A percentile compares a stretch with the other conserved stretches of the same genome.
phyloP scores from a whole-genome alignment of 2,113 vertebrate genomes.

The Menidia beryllina region DNA sequence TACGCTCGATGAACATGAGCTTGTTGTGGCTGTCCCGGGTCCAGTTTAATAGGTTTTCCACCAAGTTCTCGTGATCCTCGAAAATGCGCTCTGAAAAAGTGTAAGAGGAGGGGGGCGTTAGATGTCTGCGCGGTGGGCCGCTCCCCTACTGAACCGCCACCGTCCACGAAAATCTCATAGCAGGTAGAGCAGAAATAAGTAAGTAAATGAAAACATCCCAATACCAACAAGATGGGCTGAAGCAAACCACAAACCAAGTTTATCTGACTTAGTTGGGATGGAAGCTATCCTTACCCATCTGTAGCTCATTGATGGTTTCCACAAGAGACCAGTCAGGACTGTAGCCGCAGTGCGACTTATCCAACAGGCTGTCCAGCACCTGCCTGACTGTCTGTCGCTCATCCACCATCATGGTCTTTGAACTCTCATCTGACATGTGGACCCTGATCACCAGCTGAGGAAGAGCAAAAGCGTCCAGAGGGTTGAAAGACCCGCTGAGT shows the following conservation, averaged over 20 bases:
- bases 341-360: slow-evolving; percentile 97
- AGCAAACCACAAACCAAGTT: too few relatives aligned
- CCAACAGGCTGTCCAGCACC: slow-evolving; percentile 96
- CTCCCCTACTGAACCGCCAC: too few relatives aligned
- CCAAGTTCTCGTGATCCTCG: slow-evolving; percentile 98
- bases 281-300: slow-evolving; percentile 97
- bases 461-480: background rate
- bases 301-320: slow-evolving; percentile 94
- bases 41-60: slow-evolving; percentile 98
- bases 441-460: slow-evolving; percentile 94
- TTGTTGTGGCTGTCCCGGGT: slow-evolving; percentile 99
- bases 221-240: too few relatives aligned
- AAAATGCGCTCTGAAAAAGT: slow-evolving; percentile 90
- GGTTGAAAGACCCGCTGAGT: too few relatives aligned
- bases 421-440: slow-evolving; percentile 98
- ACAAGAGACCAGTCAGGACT: slow-evolving; percentile 97
- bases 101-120: slow-evolving; percentile 8
- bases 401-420: slow-evolving; percentile 99
- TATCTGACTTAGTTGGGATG: too few relatives aligned
- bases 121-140: too few relatives aligned
- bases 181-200: too few relatives aligned
- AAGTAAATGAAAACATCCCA: too few relatives aligned
- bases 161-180: too few relatives aligned
- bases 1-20: slow-evolving; percentile 96
- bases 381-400: slow-evolving; percentile 97